These are phyloP conservation scores for Drosophila rubida DNA, from an alignment of 2,888 invertebrate genomes.

Conservation along the genomic window DNA sequence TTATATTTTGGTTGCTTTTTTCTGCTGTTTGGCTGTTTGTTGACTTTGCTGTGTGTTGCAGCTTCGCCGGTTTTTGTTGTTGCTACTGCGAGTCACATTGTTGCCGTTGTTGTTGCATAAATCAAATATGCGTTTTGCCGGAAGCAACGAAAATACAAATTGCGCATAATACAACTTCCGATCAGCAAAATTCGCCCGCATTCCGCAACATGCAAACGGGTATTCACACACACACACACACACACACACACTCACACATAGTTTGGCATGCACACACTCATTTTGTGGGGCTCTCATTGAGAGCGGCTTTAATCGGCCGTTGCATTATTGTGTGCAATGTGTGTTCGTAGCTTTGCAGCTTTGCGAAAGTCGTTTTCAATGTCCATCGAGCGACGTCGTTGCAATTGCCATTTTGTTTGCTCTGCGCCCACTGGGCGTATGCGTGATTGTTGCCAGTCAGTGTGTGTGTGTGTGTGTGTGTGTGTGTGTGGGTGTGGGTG, in stretches of 20 bases:
- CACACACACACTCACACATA: conserved; percentile 3
- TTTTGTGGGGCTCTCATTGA: not conserved
- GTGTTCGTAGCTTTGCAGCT: conserved; percentile 22
- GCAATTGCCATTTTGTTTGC: conserved; percentile 55
- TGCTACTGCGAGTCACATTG: not conserved
- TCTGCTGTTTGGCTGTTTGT: not conserved
- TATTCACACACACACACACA: not conserved
- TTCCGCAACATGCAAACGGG: conserved; percentile 15
- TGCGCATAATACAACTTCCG: conserved; percentile 69
- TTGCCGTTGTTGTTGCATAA: conserved; percentile 42
- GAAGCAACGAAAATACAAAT: conserved; percentile 65
- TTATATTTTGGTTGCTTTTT: not conserved
- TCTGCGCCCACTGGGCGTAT: not conserved
- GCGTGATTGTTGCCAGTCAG: not conserved
- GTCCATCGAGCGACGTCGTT: conserved; percentile 30
- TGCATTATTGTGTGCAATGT: conserved; percentile 7
- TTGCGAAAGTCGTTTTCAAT: conserved; percentile 58
- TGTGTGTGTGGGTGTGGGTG: conserved; percentile 13
- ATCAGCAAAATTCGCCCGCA: conserved; percentile 36
- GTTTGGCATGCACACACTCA: not conserved
- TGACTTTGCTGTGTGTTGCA: not conserved
- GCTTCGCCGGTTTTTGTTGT: not conserved
- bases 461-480: conserved; percentile 2
- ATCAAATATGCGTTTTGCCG: conserved; percentile 57
- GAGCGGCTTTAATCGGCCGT: conserved; percentile 38